Evolutionary conservation across 2,113 vertebrate genomes (phyloP), one percentile per base, ranked within the genome.

Genomic region (Gallinago jamesoni): DNA sequence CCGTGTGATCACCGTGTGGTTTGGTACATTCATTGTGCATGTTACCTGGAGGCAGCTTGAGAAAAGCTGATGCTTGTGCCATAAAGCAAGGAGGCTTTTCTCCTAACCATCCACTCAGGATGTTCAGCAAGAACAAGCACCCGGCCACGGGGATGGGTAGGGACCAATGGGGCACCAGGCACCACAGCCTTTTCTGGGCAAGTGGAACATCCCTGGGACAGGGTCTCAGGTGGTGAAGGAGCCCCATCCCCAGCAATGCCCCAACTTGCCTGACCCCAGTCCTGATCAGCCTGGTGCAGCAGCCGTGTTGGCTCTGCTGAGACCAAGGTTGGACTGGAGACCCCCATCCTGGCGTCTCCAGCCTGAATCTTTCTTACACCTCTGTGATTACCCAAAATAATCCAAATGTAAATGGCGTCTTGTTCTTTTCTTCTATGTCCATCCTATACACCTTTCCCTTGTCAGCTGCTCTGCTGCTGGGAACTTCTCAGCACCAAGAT

Each of bases 21-120:
- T 70, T 63, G 1, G 1, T 21, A 24, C 0, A 0, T 12, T 16
- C 47, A 4, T 39, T 1, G 0, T 21, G 17, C 18, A 2, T 7
- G 4, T 17, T 37, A 41, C 25, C 9, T 7, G 6, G 28, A 79
- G 53, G 47, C 31, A 76, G 52, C 75, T 64, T 48, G 53, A 67
- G 57, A n/a, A 31, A 76, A 67, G 18, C 4, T 21, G 28, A 15
- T 50, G 21, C 10, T 64, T 84, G 57, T 87, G n/a, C 28, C 12
- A 6, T 47, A 23, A 64, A 64, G 33, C 10, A 31, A 47, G 25
- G 52, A 59, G 10, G 10, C 2, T 69, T 24, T 89, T 24, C 16
- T 86, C 33, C 24, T 39, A 69, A 30, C 10, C 25, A 2, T 4
- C 7, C 9, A n/a, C 16, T 75, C n/a, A 8, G 66, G 66, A 30